phyloP scores from a whole-genome alignment of 1,140 invertebrate species.

The Zaprionus vittiger region DNA sequence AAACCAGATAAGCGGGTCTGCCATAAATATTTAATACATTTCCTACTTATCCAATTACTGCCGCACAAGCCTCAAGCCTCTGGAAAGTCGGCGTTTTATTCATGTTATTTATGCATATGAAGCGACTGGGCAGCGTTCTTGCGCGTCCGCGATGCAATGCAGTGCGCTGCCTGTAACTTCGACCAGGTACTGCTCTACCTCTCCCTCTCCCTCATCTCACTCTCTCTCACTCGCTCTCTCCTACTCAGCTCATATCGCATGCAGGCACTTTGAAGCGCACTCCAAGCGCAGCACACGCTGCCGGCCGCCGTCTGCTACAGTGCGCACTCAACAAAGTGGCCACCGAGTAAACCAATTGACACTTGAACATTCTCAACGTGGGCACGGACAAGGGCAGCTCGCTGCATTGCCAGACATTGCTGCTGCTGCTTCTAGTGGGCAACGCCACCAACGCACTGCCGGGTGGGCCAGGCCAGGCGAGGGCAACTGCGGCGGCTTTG shows the following conservation, averaged over 20 bases:
- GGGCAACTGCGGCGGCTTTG: conserved; percentile 26
- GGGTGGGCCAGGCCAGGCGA: conserved; percentile 29
- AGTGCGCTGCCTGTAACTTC: conserved; percentile 12
- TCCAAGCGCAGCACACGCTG: conserved; percentile 29
- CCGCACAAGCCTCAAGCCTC: conserved; percentile 30
- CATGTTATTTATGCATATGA: conserved; percentile 52
- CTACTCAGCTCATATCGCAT: conserved; percentile 10
- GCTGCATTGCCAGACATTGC: too few species aligned
- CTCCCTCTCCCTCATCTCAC: not conserved
- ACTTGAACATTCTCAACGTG: conserved; percentile 64
- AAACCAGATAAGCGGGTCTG: too few species aligned
- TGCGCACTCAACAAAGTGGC: conserved; percentile 71
- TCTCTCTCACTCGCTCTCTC: not conserved
- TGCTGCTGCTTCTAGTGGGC: not conserved
- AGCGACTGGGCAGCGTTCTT: conserved; percentile 31
- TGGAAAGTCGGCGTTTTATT: conserved; percentile 31
- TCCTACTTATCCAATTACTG: conserved; percentile 40
- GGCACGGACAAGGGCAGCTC: conserved; percentile 13
- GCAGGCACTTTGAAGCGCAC: conserved; percentile 36
- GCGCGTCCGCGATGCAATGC: conserved; percentile 29
- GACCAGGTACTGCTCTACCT: not conserved
- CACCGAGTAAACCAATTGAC: conserved; percentile 75
- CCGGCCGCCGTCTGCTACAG: conserved; percentile 24
- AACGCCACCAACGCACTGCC: not conserved
- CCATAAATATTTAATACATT: conserved; percentile 35